Evolutionary conservation across 2,888 invertebrate genomes (phyloP), one percentile per base, ranked within the genome.

Genomic region (Pycnomerus fuliginosus): DNA sequence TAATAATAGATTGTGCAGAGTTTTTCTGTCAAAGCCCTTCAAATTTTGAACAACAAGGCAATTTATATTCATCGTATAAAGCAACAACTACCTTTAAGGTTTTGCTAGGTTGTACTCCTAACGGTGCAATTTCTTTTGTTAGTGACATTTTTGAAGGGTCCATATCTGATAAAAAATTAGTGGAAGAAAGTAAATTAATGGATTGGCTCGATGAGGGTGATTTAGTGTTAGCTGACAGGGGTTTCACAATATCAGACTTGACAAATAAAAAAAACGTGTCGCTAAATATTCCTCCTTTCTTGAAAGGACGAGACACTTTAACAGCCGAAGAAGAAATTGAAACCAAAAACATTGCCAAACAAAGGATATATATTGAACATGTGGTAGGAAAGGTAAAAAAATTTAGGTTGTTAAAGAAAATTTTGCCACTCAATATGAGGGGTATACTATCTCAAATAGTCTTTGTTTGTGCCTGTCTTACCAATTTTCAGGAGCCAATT

Each of bases 241-340:
- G 57, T 16, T 55, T 58, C 34, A 53, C 50, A 8, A 39, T 57
- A 30, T 32, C 36, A 4, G 20, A 20, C 8, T 20, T 15, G 53
- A 20, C 48, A 33, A 48, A 56, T 36, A 25, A 36, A 11, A 49
- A 42, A 31, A 27, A 44, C 43, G 55, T 44, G 13, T 29, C 41
- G 40, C 37, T 58, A 11, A 54, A 56, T 46, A 58, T 58, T 41
- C 52, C 55, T 17, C 47, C 56, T 16, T 57, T 58, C 48, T 52
- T 53, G 30, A 51, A 44, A 7, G 50, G 55, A 20, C 20, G 52
- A 36, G 23, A 39, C 16, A 36, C 44, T 28, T 49, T 55, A 34
- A 43, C 53, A 10, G 31, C 51, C 16, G 38, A 47, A 41, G 57
- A 58, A 28, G 53, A 55, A 39, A 51, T 55, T 3, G 14, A 47